Evolutionary conservation across 1,140 invertebrate species (phyloP), one percentile per base, ranked within the genome.

Genomic region (Physella acuta): DNA sequence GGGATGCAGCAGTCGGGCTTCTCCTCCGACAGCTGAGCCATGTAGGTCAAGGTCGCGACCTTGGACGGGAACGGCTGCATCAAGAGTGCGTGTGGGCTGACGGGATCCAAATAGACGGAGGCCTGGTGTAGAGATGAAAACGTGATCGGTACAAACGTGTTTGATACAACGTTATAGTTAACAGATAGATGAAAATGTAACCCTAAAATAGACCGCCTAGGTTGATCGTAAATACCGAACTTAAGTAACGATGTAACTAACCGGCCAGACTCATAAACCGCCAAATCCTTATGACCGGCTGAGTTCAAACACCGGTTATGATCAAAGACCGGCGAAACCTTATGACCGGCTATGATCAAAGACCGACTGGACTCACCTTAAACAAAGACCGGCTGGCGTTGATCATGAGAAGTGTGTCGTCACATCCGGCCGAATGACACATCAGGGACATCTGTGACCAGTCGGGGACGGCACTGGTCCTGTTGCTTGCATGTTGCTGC

Each of bases 361-460:
- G n/a, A n/a, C n/a, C n/a, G n/a, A n/a, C n/a, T n/a, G n/a, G n/a
- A 51, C 59, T 36, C 44, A 78, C 76, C 59, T 60, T 68, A 44
- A 68, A 71, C 11, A 75, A 14, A 31, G 61, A 44, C 24, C 31
- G 61, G 36, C 72, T 70, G 34, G n/a, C 31, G 33, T 65, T 28
- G 8, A 75, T 63, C 76, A 77, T 75, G 33, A 65, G 44, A 28
- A 77, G 31, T 16, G 76, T 74, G 61, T 63, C 39, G 44, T 75
- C 75, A 71, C 76, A 78, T 44, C 75, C 73, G 28, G 73, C 58
- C 16, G 76, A 75, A 36, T 77, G 76, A 60, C 76, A 77, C 33
- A 70, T 53, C 20, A 75, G 66, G 14, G 49, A 62, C 16, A 60
- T 52, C 16, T 58, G 39, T 66, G 74, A 63, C 72, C 73, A 73